A percentile compares a stretch with the other conserved stretches of the same genome.
These are phyloP conservation scores for Colletes latitarsis DNA, from an alignment of 1,140 invertebrate species.

Conservation along the genomic window DNA sequence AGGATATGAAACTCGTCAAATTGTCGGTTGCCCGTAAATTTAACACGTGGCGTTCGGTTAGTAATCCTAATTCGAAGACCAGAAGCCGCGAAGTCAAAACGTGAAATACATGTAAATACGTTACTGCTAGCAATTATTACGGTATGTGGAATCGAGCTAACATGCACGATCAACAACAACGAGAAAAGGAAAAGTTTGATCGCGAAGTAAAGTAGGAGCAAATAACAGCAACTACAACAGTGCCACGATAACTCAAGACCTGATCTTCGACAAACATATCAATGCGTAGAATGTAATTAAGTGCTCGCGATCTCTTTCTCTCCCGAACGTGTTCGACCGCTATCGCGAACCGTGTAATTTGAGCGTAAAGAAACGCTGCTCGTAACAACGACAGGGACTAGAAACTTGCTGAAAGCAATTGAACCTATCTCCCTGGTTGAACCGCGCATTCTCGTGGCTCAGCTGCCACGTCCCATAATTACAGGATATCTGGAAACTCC, in stretches of 20 bases:
- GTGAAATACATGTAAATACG: too few relatives aligned
- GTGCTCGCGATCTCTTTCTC: background rate
- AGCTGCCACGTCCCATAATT: conserved; percentile 24
- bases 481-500: conserved; percentile 43
- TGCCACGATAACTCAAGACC: background rate
- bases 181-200: background rate
- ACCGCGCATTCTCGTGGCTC: background rate
- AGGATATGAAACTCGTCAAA: too few relatives aligned
- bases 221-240: conserved; percentile 16
- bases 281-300: conserved; percentile 34
- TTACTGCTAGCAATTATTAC: too few relatives aligned
- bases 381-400: conserved; percentile 35
- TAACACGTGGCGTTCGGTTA: too few relatives aligned
- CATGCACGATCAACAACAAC: too few relatives aligned
- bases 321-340: background rate
- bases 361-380: conserved; percentile 7
- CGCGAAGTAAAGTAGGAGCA: background rate
- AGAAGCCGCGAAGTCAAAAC: too few relatives aligned
- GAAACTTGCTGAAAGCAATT: conserved; percentile 48
- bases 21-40: too few relatives aligned
- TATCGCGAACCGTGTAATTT: conserved; percentile 37
- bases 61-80: too few relatives aligned
- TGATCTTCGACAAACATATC: conserved; percentile 28
- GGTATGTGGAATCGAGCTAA: too few relatives aligned
- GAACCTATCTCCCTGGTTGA: conserved; percentile 21